Percentiles rank a stretch among this genome's conserved stretches.
Conservation (phyloP, 2,888 invertebrate genomes). For the Pseudeuparius sepicola region DNA sequence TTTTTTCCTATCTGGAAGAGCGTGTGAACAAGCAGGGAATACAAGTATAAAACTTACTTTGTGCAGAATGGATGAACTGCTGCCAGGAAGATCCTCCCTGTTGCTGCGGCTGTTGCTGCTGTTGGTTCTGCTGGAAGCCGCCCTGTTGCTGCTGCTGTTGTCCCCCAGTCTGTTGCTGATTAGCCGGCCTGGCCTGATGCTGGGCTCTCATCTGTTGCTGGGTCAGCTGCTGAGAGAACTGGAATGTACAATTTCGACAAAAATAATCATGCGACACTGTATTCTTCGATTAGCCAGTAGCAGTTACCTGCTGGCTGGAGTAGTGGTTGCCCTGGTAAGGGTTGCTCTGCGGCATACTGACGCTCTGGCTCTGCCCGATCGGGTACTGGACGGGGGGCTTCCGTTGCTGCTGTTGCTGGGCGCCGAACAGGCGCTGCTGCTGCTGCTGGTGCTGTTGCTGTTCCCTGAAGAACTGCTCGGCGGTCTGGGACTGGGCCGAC, state of each 20-base stretch:
- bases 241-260: too few relatives aligned
- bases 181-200: conserved; percentile 35
- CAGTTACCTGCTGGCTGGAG: too few relatives aligned
- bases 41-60: too few relatives aligned
- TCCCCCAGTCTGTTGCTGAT: conserved; percentile 29
- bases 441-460: conserved; percentile 30
- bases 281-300: too few relatives aligned
- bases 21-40: too few relatives aligned
- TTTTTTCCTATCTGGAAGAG: too few relatives aligned
- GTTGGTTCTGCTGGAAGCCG: too few relatives aligned
- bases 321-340: conserved; percentile 17
- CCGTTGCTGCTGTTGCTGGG: conserved; percentile 20
- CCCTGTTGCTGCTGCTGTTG: conserved; percentile 18
- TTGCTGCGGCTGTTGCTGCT: conserved; percentile 22
- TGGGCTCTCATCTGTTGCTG: conserved; percentile 33
- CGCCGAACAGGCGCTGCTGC: conserved; percentile 18
- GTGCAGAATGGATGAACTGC: conserved; percentile 29
- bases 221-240: conserved; percentile 26
- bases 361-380: too few relatives aligned
- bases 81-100: conserved; percentile 28
- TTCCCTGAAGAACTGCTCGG: conserved; percentile 36
- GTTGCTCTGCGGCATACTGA: conserved; percentile 13
- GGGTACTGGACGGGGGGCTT: conserved; percentile 13
- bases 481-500: conserved; percentile 28
- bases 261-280: too few relatives aligned